phyloP scores from a whole-genome alignment of 2,888 invertebrate genomes.

The Gisinianus flammeolus region DNA sequence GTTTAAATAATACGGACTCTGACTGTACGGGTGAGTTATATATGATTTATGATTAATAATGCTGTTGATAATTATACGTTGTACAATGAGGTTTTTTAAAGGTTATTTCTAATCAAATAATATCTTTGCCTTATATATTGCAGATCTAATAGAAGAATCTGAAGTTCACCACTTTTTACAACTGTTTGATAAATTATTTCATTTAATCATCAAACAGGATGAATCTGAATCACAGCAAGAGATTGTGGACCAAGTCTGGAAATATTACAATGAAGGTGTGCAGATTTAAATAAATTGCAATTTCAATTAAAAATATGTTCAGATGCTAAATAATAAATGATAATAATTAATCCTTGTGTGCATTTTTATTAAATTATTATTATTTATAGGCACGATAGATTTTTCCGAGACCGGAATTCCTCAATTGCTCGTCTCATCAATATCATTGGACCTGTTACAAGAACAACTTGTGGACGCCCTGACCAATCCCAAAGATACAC shows the following conservation, averaged over 20 bases:
- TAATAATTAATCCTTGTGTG: too few species aligned
- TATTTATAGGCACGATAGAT: not conserved
- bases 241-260: not conserved
- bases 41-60: not conserved
- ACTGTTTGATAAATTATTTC: not conserved
- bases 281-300: too few species aligned
- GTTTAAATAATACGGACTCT: not conserved
- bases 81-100: not conserved
- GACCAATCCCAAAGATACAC: not conserved
- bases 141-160: not conserved
- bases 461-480: not conserved
- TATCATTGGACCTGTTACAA: not conserved
- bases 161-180: not conserved
- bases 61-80: not conserved
- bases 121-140: not conserved
- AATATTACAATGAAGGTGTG: constrained; percentile 7
- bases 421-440: not conserved
- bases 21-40: not conserved
- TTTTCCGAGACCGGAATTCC: not conserved
- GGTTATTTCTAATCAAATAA: not conserved
- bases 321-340: too few species aligned
- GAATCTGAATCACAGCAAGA: not conserved
- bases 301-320: too few species aligned
- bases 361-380: not conserved
- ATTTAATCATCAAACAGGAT: not conserved